phyloP scores from a whole-genome alignment of 2,113 vertebrate species.

The Hoplias malabaricus region DNA sequence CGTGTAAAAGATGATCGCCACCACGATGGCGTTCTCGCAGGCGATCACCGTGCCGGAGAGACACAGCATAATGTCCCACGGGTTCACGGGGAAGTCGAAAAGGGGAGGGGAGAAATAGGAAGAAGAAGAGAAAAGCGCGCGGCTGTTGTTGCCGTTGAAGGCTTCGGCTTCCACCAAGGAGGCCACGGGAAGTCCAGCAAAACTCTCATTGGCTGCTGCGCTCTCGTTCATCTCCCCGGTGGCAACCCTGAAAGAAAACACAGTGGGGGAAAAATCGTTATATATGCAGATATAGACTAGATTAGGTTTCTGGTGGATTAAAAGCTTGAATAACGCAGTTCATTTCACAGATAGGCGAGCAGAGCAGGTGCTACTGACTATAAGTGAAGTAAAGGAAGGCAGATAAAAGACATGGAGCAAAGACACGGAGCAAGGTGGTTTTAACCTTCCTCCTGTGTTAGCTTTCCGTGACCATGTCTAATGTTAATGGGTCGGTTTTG shows the following conservation, averaged over 20 bases:
- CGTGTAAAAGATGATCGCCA: slow-evolving; percentile 94
- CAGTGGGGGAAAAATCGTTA: too few species aligned
- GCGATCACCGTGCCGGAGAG: slow-evolving; percentile 94
- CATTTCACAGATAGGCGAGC: too few species aligned
- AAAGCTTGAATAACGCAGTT: too few species aligned
- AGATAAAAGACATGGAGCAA: too few species aligned
- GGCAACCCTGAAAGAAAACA: not conserved
- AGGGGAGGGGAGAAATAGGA: slow-evolving; percentile 59
- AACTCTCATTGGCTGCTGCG: slow-evolving; percentile 75
- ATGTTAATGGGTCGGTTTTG: too few species aligned
- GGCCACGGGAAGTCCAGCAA: slow-evolving; percentile 28
- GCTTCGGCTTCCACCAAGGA: slow-evolving; percentile 61
- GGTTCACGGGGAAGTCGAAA: slow-evolving; percentile 80
- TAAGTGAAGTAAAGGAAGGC: too few species aligned
- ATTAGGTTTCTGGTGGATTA: too few species aligned
- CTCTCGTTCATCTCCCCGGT: slow-evolving; percentile 80
- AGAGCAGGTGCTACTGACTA: too few species aligned
- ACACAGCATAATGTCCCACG: slow-evolving; percentile 95
- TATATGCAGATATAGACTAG: too few species aligned
- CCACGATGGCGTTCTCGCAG: slow-evolving; percentile 94
- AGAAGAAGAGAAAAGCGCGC: slow-evolving; percentile 75
- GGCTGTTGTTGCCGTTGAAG: slow-evolving; percentile 62
- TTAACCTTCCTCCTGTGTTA: too few species aligned
- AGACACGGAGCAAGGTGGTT: too few species aligned
- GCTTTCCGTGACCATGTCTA: too few species aligned